phyloP scores from a whole-genome alignment of 2,888 invertebrate genomes.

The Zhengitettix transpicula region DNA sequence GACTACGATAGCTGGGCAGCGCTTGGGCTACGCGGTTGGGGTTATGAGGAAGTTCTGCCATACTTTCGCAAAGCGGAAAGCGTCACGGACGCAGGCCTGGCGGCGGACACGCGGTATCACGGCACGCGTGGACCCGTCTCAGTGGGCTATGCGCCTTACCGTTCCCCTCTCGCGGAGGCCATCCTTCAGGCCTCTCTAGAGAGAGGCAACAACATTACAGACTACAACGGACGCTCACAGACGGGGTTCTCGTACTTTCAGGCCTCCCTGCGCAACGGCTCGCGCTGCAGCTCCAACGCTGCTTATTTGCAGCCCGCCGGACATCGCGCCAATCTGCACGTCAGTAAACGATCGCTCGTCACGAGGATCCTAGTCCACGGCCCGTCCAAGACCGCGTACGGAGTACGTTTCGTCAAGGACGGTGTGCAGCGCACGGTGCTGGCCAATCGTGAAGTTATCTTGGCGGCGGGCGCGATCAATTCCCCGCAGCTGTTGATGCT shows the following conservation, averaged over 20 bases:
- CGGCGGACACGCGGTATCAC: slow-evolving; percentile 30
- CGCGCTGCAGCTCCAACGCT: slow-evolving; percentile 26
- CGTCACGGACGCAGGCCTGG: slow-evolving; percentile 37
- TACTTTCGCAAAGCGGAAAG: slow-evolving; percentile 68
- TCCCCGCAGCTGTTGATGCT: slow-evolving; percentile 51
- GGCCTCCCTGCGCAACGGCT: slow-evolving; percentile 28
- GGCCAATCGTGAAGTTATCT: slow-evolving; percentile 42
- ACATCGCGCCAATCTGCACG: slow-evolving; percentile 36
- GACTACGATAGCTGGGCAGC: slow-evolving; percentile 66
- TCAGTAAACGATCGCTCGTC: slow-evolving; percentile 38
- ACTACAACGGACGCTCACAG: slow-evolving; percentile 42
- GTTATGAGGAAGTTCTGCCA: slow-evolving; percentile 49
- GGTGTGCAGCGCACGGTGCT: slow-evolving; percentile 7
- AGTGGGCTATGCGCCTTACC: slow-evolving; percentile 35
- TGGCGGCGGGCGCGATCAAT: slow-evolving; percentile 48
- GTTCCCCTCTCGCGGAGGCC: slow-evolving; percentile 38
- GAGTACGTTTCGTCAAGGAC: slow-evolving; percentile 24
- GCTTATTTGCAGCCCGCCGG: slow-evolving; percentile 29
- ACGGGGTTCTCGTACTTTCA: slow-evolving; percentile 39
- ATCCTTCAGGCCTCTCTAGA: slow-evolving; percentile 46
- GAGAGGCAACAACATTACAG: slow-evolving; percentile 38
- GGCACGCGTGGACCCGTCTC: slow-evolving; percentile 37
- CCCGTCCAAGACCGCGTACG: slow-evolving; percentile 24
- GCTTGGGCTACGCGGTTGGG: slow-evolving; percentile 56
- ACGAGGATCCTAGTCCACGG: slow-evolving; percentile 34